Conservation (phyloP, 2,888 invertebrate genomes). For the Pseudococcus jackbeardsleyi region DNA sequence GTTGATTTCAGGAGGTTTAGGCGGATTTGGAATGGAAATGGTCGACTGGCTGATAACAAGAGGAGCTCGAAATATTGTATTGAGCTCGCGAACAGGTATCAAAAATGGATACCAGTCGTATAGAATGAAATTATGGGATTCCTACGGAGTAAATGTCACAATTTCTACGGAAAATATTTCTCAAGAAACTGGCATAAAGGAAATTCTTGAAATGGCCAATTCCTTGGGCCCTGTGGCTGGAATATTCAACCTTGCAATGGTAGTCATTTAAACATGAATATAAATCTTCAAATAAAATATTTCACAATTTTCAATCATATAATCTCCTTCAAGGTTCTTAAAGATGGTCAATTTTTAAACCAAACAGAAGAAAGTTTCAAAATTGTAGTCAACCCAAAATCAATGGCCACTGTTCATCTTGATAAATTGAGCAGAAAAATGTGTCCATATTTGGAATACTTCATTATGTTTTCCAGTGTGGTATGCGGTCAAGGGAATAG, state of each 20-base stretch:
- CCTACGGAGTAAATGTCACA: constrained; percentile 78
- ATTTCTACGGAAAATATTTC: constrained; percentile 82
- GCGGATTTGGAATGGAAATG: constrained; percentile 76
- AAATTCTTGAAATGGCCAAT: constrained; percentile 77
- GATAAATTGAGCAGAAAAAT: no score
- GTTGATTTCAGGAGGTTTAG: constrained; percentile 76
- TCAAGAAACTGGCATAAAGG: constrained; percentile 77
- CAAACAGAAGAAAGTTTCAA: constrained; percentile 80
- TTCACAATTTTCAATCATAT: background rate
- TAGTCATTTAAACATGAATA: no score
- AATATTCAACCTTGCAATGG: constrained; percentile 91
- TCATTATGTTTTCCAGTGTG: constrained; percentile 92
- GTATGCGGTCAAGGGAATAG: constrained; percentile 93
- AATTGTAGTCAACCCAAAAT: no score
- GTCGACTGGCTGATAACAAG: constrained; percentile 73
- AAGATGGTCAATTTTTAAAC: constrained; percentile 83
- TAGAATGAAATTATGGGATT: constrained; percentile 75
- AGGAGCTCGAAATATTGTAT: constrained; percentile 73
- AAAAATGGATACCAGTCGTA: constrained; percentile 74
- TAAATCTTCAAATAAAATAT: background rate
- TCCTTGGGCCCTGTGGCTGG: constrained; percentile 81
- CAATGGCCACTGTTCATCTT: no score
- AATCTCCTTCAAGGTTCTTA: constrained; percentile 77
- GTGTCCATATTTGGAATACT: constrained; percentile 76
- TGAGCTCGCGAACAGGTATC: constrained; percentile 74